A percentile compares a stretch with the other conserved stretches of the same genome.
phyloP scores from a whole-genome alignment of 2,797 vertebrate genomes.

The Enteromius unitaeniatus region DNA sequence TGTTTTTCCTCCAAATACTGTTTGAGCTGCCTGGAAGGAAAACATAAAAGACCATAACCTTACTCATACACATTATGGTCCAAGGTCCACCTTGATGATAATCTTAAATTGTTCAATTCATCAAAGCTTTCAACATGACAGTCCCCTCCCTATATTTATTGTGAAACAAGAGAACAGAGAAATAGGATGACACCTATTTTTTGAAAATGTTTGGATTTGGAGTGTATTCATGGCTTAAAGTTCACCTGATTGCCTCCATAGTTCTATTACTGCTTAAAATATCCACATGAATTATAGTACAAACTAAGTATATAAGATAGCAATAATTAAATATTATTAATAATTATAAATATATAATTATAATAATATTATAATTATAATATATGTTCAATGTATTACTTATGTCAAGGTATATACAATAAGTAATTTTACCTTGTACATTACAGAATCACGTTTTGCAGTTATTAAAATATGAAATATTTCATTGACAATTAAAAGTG shows the following conservation, averaged over 20 bases:
- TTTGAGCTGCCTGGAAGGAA: neutral
- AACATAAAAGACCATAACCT: neutral
- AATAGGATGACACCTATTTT: neutral
- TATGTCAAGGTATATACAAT: neutral
- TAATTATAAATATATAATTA: too few relatives aligned
- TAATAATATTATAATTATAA: too few relatives aligned
- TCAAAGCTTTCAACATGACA: neutral
- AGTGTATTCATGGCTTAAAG: neutral
- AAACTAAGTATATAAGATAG: neutral
- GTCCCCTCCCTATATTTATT: neutral
- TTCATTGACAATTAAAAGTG: neutral
- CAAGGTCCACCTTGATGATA: neutral
- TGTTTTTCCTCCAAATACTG: neutral
- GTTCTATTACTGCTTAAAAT: neutral
- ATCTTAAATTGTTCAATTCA: neutral
- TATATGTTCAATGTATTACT: neutral
- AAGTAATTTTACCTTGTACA: neutral
- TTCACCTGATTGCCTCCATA: neutral
- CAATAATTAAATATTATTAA: too few relatives aligned
- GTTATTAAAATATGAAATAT: neutral
- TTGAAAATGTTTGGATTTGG: neutral
- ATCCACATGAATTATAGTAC: neutral
- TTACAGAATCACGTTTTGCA: neutral
- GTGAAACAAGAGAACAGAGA: neutral
- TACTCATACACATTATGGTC: neutral